Percentiles rank a stretch among this genome's conserved stretches.
Evolutionary conservation across 2,888 invertebrate species (phyloP).

Genomic region (Chorisops tibialis): DNA sequence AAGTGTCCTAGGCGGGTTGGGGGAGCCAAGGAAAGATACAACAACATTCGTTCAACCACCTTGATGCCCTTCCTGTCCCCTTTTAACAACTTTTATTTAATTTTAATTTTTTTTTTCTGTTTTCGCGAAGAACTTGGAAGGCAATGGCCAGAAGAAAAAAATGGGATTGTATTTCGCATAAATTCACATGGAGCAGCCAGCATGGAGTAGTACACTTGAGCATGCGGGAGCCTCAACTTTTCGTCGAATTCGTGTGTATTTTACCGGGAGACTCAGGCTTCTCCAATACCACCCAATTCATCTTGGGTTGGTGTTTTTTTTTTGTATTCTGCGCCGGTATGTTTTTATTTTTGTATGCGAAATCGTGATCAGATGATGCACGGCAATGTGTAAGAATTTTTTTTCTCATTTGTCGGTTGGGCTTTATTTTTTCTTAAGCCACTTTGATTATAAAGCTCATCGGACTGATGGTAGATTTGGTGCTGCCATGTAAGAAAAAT

Average conservation of each 20-base stretch:
- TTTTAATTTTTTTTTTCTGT: background rate
- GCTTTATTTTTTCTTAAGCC: constrained; percentile 15
- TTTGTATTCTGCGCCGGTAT: constrained; percentile 18
- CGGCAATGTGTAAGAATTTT: constrained; percentile 11
- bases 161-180: constrained; percentile 12
- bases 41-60: constrained; percentile 9
- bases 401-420: background rate
- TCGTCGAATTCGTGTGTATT: too few species aligned
- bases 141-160: background rate
- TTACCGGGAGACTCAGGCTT: background rate
- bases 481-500: background rate
- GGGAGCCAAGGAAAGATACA: too few species aligned
- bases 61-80: background rate
- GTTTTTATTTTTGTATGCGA: constrained; percentile 17
- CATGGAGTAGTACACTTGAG: background rate
- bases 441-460: constrained; percentile 3
- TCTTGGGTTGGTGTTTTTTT: constrained; percentile 13
- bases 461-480: background rate
- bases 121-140: background rate
- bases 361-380: constrained; percentile 17
- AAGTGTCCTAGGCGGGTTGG: background rate
- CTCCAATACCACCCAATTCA: background rate
- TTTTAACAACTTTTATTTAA: too few species aligned
- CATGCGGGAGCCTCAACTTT: background rate
- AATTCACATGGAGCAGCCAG: background rate